Evolutionary conservation across 2,888 invertebrate genomes (phyloP).

Genomic region (Clostera curtula): DNA sequence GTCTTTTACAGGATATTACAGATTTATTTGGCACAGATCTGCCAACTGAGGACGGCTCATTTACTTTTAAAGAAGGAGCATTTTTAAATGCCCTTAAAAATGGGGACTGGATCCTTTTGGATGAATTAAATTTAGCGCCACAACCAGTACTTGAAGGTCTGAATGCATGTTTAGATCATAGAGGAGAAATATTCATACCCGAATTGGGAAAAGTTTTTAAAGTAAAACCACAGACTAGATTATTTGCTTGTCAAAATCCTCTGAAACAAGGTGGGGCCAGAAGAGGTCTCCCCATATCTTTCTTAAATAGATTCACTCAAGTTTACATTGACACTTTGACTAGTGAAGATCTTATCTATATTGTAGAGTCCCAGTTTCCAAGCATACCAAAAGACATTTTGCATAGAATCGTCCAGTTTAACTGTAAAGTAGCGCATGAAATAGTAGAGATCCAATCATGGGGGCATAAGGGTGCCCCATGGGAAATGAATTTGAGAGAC

Average conservation of each 20-base stretch:
- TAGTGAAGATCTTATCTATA: slow-evolving; percentile 78
- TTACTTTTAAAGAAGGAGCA: slow-evolving; percentile 97
- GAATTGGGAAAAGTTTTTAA: slow-evolving; percentile 92
- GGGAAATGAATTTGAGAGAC: slow-evolving; percentile 98
- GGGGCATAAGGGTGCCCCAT: slow-evolving; percentile 91
- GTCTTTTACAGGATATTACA: slow-evolving; percentile 84
- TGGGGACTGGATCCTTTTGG: slow-evolving; percentile 96
- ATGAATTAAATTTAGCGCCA: slow-evolving; percentile 98
- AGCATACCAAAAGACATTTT: slow-evolving; percentile 76
- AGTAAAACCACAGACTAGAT: slow-evolving; percentile 83
- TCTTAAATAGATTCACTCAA: slow-evolving; percentile 97
- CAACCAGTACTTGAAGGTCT: slow-evolving; percentile 98
- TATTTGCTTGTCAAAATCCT: slow-evolving; percentile 99
- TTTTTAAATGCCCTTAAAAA: slow-evolving; percentile 93
- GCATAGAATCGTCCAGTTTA: slow-evolving; percentile 85
- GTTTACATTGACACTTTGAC: slow-evolving; percentile 81
- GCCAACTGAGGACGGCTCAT: slow-evolving; percentile 95
- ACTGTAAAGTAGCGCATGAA: slow-evolving; percentile 78
- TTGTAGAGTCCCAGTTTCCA: slow-evolving; percentile 80
- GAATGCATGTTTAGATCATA: slow-evolving; percentile 98
- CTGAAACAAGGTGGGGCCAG: slow-evolving; percentile 95
- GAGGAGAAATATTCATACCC: slow-evolving; percentile 96
- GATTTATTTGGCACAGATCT: slow-evolving; percentile 99
- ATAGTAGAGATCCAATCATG: slow-evolving; percentile 78
- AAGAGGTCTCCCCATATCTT: slow-evolving; percentile 96